Evolutionary conservation across 2,888 invertebrate genomes (phyloP), one percentile per base, ranked within the genome.

Genomic region (Hirudinaria manillensis): DNA sequence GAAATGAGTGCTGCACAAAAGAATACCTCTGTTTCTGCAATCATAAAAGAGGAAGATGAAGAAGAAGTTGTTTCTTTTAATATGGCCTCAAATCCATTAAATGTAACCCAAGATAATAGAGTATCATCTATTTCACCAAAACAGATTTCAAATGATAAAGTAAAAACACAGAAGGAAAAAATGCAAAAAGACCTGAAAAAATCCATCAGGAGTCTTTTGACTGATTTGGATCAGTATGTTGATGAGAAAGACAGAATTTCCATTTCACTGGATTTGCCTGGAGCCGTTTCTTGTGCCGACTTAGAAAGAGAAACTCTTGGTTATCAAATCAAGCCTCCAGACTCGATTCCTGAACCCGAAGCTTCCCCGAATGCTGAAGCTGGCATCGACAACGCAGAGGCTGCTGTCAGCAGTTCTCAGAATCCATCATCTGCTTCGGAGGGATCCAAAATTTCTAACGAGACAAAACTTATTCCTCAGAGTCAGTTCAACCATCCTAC

Each of bases 11-110:
- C 36, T 2, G 24, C 45, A 34, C 74, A 61, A 19, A 34, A 38
- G 4, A 24, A n/a, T 1, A 32, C 32, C 19, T 27, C 73, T 13
- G 55, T 56, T n/a, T 53, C 75, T n/a, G 55, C 67, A 24, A 55
- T 66, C 29, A 76, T 76, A 13, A 72, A 72, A 32, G 76, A 76
- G 34, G 76, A 76, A 51, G 76, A 76, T 32, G 76, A 76, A 32
- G 76, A 76, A 65, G 72, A 67, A 29, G 45, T 45, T 10, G 13
- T 45, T 45, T 45, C 45, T 2, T 45, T 45, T 45, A 45, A 45
- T 16, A 45, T 45, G 45, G 45, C 61, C 24, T 56, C 73, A 4
- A 29, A 32, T 55, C 51, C n/a, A 61, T 29, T n/a, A 65, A 55
- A 55, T 72, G 36, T 21, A 3, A 16, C 56, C 38, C n/a, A n/a